Base-by-base conservation (phyloP, 2,888 invertebrate species). In the Schizaphis graminum region DNA sequence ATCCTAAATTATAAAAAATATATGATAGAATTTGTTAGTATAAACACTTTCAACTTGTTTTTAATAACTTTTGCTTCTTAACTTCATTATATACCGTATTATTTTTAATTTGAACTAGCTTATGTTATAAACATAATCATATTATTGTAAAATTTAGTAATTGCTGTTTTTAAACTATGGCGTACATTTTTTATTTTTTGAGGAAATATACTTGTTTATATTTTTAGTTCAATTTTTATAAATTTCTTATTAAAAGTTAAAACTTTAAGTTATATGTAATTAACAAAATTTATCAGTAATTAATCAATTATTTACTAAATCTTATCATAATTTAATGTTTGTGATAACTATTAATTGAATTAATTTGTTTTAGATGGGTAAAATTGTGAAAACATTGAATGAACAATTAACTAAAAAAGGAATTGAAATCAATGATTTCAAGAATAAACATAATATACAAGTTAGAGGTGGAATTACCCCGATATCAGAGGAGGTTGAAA, bases 391-490 rank as follows among this genome's bases (percentile, higher is more conserved):
- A 21, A 97, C 97, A 93, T 96, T 99, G 85, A 97, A 97, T 94
- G 98, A 98, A 94, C 98, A 99, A 96, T 96, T 99, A 90, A 96
- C 97, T 84, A 97, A 97, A 95, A 99, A 99, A 96, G 99, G 99
- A 1, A 96, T 97, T 95, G 99, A 99, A 96, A 97, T 99, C 95
- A 98, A 99, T 96, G 98, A 98, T 95, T 99, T 98, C 96, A 98
- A 98, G 95, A 98, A 98, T 95, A 97, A 97, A 95, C 97, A 99
- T 96, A 98, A 98, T 96, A 98, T 99, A 95, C 97, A 97, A 95
- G 97, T 99, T 95, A 97, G 98, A 95, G 94, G 95, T 28, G 94
- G 93, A 91, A 77, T 91, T 49, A 94, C 49, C 11, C 91, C 94
- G 8, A 56, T 89, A 26, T 53, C 91, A 91, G 94, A 94, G 56